Percentiles rank a stretch among this genome's conserved stretches.
phyloP scores from a whole-genome alignment of 2,797 vertebrate genomes.

The Epinephelus malabaricus region DNA sequence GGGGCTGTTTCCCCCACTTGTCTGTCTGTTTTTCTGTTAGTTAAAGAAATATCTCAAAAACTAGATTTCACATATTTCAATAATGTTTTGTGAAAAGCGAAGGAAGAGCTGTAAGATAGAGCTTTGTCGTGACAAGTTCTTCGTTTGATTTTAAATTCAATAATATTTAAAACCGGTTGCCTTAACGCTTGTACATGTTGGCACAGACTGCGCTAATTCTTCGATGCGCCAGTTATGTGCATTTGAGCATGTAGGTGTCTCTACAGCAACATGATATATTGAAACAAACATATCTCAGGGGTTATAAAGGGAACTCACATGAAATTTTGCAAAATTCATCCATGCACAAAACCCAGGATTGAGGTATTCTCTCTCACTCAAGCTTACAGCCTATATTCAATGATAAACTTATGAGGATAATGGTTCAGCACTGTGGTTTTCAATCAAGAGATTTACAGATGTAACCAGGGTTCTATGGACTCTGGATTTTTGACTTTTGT shows the following conservation, averaged over 20 bases:
- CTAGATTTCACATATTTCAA: not conserved
- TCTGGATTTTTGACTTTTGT: not conserved
- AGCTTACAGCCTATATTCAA: not conserved
- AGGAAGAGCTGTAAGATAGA: not conserved
- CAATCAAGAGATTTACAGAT: not conserved
- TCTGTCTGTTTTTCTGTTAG: not conserved
- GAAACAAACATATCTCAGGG: not conserved
- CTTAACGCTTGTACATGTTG: not conserved
- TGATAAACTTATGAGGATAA: no score
- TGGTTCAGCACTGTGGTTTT: not conserved
- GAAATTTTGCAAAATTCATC: not conserved
- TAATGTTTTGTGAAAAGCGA: not conserved
- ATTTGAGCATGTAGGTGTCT: not conserved
- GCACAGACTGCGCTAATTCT: not conserved
- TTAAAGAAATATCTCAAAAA: conserved; percentile 32
- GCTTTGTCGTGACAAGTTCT: not conserved
- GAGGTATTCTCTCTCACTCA: not conserved
- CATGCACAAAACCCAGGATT: not conserved
- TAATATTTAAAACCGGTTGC: no score
- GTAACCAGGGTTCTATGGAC: not conserved
- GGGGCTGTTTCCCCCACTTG: not conserved
- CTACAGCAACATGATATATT: conserved; percentile 2
- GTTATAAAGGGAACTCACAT: not conserved
- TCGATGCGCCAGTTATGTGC: not conserved
- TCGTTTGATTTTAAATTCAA: not conserved